Evolutionary conservation across 2,888 invertebrate genomes (phyloP).

Genomic region (Lepidonotus clava): DNA sequence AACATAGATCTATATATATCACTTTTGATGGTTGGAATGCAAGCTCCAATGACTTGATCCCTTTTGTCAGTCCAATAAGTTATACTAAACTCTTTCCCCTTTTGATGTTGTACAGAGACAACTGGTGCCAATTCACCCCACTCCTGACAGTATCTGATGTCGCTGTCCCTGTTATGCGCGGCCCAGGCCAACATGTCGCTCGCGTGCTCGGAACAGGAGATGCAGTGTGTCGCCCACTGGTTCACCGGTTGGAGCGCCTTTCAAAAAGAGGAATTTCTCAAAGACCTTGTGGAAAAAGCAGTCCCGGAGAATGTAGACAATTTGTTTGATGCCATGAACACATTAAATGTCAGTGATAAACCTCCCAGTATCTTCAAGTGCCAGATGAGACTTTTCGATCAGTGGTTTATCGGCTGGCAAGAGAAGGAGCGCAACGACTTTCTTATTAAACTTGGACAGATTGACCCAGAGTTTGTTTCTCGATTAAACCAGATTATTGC

Average conservation of each 20-base stretch:
- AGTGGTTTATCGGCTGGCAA: conserved; percentile 80
- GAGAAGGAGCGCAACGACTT: conserved; percentile 75
- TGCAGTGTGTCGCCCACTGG: conserved; percentile 75
- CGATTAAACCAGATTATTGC: conserved; percentile 71
- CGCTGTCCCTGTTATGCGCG: conserved; percentile 10
- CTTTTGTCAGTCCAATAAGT: too few species aligned
- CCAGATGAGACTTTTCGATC: conserved; percentile 79
- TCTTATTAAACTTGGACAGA: conserved; percentile 72
- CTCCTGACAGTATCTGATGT: background rate
- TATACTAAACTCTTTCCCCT: too few species aligned
- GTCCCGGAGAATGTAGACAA: conserved; percentile 73
- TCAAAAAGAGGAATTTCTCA: conserved; percentile 75
- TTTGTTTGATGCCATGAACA: conserved; percentile 73
- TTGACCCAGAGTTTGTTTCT: conserved; percentile 76
- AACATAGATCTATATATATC: too few species aligned
- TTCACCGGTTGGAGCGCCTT: conserved; percentile 72
- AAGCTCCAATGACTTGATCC: too few species aligned
- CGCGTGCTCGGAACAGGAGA: conserved; percentile 70
- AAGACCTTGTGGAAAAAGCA: conserved; percentile 73
- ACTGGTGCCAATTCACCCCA: too few species aligned
- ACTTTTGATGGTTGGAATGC: too few species aligned
- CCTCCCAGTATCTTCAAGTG: conserved; percentile 81
- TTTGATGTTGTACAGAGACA: too few species aligned
- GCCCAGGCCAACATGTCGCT: conserved; percentile 20
- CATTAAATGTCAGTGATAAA: conserved; percentile 73